Evolutionary conservation across 2,888 invertebrate species (phyloP).

Genomic region (Drosophila longiperda): DNA sequence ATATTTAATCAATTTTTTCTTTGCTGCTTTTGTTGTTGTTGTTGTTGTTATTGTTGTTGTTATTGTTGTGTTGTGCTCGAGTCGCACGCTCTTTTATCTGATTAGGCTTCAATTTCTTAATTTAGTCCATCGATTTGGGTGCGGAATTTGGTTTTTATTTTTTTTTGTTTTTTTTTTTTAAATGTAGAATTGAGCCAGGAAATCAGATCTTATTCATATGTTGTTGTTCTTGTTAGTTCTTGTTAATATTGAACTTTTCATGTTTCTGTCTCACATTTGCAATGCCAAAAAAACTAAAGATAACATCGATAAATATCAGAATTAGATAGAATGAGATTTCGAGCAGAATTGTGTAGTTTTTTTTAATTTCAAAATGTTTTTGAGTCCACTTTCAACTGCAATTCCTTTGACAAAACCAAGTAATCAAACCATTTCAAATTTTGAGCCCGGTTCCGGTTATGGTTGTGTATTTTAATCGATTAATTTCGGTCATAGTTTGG

Average conservation of each 20-base stretch:
- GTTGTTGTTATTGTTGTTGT: constrained; percentile 23
- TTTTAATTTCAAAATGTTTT: not conserved
- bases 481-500: not conserved
- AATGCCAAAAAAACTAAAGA: not conserved
- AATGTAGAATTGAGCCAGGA: constrained; percentile 23
- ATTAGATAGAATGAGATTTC: not conserved
- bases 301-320: not conserved
- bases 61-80: constrained; percentile 22
- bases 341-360: not conserved
- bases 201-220: constrained; percentile 1
- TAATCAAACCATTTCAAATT: not conserved
- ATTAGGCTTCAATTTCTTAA: constrained; percentile 80
- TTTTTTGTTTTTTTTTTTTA: not conserved
- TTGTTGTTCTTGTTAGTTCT: constrained; percentile 18
- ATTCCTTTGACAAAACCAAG: not conserved
- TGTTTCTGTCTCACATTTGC: constrained; percentile 24
- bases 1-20: constrained; percentile 79
- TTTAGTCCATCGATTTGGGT: constrained; percentile 67
- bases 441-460: not conserved
- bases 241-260: constrained; percentile 75
- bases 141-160: constrained; percentile 15
- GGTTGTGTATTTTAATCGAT: not conserved
- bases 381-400: not conserved
- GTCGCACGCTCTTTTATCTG: constrained; percentile 75
- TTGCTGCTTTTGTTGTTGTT: constrained; percentile 19